Evolutionary conservation across 2,888 invertebrate genomes (phyloP), one percentile per base, ranked within the genome.

Genomic region (Drosophila aldrichi): DNA sequence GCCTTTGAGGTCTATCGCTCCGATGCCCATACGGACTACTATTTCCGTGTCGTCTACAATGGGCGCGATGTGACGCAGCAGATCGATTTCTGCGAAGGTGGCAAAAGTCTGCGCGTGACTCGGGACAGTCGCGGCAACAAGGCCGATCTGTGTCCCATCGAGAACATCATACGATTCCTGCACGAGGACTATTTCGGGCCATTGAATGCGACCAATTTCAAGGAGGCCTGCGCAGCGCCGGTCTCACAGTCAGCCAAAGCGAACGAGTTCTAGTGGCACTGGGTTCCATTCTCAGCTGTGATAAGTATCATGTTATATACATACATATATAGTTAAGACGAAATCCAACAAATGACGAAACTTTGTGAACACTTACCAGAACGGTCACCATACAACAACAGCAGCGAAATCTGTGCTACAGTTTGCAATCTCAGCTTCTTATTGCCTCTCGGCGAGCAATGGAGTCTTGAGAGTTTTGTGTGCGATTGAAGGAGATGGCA

Each of bases 1-100:
- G 95, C 97, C 3, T 96, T 98, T 79, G 98, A 99, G 93, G 95
- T 98, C 0, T 98, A 97, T 88, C 95, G 96, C 79, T 96, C 95
- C 77, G 94, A 96, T 92, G 92, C 94, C 77, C 82, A 94, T 91
- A 93, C 93, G 90, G 92, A 95, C 91, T 96, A 96, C 91, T 97
- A 96, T 90, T 96, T 98, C 77, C 95, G 97, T 0, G 94, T 98
- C 0, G 94, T 98, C 16, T 96, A 96, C 76, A 98, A 98, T 86
- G 98, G 98, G 0, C 95, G 95, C 66, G 97, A 98, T 91, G 95
- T 97, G 0, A 98, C 98, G 0, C 95, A 95, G 86, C 95, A 95
- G 80, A 94, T 97, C 40, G 95, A 95, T 79, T 98, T 98, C 90
- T 98, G 98, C 92, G 95, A 94, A 85, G 94, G 94, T 20, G 93